Percentiles rank a stretch among this genome's conserved stretches.
These are phyloP conservation scores for Neodiprion lecontei DNA, from an alignment of 1,140 invertebrate species.

Conservation along the genomic window DNA sequence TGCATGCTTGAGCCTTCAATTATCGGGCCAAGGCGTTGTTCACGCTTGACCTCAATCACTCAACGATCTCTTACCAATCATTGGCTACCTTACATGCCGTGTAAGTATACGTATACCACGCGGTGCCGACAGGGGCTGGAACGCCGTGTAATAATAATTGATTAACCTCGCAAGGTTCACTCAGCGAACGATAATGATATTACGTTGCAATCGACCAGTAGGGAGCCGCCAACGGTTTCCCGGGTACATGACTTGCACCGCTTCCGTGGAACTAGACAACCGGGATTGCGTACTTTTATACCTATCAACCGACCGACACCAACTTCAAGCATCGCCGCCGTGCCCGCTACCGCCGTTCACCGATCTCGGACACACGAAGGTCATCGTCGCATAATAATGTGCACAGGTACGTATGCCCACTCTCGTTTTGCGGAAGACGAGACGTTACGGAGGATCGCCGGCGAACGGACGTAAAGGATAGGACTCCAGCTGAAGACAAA, in stretches of 20 bases:
- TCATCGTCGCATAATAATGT: background rate
- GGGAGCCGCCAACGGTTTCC: conserved; percentile 36
- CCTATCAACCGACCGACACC: conserved; percentile 9
- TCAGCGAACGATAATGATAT: conserved; percentile 45
- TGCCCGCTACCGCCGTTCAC: conserved; percentile 1
- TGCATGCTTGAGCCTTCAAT: conserved; percentile 2
- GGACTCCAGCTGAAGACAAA: background rate
- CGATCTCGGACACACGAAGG: conserved; percentile 1
- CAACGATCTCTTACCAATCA: conserved; percentile 4
- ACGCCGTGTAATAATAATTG: conserved; percentile 41
- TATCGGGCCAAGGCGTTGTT: conserved; percentile 1
- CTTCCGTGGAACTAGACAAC: conserved; percentile 37
- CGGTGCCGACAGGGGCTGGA: background rate
- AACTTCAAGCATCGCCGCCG: conserved; percentile 8
- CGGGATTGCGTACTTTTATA: conserved; percentile 8
- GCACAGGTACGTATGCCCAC: background rate
- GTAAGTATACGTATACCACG: too few species aligned
- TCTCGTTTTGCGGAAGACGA: too few species aligned
- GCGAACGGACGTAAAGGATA: background rate
- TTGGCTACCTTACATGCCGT: background rate
- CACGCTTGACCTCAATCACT: background rate
- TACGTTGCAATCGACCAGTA: conserved; percentile 29
- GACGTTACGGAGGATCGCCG: too few species aligned
- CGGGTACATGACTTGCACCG: conserved; percentile 43
- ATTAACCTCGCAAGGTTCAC: conserved; percentile 40